Percentiles rank a stretch among this genome's conserved stretches.
These are phyloP conservation scores for Aspiorhynchus laticeps DNA, from an alignment of 2,113 vertebrate species.

Conservation along the genomic window DNA sequence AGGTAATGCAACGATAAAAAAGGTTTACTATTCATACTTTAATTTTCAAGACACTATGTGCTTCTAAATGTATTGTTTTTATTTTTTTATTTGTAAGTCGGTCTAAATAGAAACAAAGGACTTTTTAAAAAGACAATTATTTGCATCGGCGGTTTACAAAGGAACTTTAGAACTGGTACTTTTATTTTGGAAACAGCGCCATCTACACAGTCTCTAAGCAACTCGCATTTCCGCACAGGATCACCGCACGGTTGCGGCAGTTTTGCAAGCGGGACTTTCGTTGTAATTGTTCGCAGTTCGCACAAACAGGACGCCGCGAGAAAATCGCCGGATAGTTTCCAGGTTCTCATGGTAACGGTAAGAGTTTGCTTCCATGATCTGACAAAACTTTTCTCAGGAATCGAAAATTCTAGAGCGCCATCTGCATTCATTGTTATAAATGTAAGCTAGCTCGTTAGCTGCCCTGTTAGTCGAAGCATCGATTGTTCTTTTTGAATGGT, in stretches of 20 bases:
- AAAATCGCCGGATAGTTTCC: background rate
- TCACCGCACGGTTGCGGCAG: background rate
- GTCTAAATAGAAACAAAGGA: background rate
- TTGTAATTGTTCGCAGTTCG: background rate
- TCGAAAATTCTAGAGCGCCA: background rate
- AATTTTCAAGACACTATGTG: background rate
- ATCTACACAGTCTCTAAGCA: background rate
- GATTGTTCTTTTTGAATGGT: too few species aligned
- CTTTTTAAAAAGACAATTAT: background rate
- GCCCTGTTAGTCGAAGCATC: background rate
- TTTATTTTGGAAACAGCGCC: conserved; percentile 30
- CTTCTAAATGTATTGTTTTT: background rate
- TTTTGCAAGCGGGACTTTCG: background rate
- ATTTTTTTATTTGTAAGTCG: background rate
- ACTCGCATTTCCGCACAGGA: background rate
- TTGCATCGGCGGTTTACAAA: background rate
- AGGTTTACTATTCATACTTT: too few species aligned
- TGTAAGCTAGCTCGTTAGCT: background rate
- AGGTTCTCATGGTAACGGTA: conserved; percentile 34
- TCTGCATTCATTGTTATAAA: background rate
- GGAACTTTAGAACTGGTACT: background rate
- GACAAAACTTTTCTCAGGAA: background rate
- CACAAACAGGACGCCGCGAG: background rate
- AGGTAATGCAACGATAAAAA: too few species aligned
- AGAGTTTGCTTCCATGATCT: background rate